These are phyloP conservation scores for Lepas anatifera DNA, from an alignment of 2,888 invertebrate species.

Conservation along the genomic window DNA sequence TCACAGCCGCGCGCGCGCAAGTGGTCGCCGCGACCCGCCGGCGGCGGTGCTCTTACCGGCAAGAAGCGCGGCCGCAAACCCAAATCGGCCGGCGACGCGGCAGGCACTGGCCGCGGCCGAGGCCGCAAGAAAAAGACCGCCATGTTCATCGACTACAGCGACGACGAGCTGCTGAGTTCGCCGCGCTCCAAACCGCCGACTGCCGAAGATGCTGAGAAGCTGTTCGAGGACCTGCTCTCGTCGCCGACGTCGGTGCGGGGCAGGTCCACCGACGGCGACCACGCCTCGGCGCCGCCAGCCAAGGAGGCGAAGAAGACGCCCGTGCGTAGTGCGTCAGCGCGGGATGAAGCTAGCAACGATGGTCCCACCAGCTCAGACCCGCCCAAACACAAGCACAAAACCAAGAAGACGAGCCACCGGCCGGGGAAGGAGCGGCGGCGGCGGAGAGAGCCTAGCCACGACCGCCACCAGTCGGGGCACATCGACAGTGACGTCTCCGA, in stretches of 20 bases:
- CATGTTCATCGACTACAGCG: constrained; percentile 3
- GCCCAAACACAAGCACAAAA: not conserved
- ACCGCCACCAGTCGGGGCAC: not conserved
- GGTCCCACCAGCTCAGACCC: not conserved
- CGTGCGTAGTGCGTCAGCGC: too few species aligned
- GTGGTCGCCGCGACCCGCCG: not conserved
- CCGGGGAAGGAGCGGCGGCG: not conserved
- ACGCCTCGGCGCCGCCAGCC: too few species aligned
- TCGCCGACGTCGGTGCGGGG: too few species aligned
- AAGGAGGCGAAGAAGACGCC: too few species aligned
- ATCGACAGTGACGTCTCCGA: constrained; percentile 7
- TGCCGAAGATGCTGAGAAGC: not conserved
- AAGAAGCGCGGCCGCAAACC: not conserved
- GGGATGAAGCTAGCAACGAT: too few species aligned
- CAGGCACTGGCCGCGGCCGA: not conserved
- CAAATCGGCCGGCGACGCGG: not conserved
- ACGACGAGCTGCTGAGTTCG: not conserved
- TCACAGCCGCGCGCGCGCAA: not conserved
- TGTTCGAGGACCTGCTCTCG: not conserved
- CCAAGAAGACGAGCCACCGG: not conserved
- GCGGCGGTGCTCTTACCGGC: too few species aligned
- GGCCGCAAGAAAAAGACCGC: not conserved
- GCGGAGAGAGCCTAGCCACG: too few species aligned
- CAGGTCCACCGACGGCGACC: too few species aligned
- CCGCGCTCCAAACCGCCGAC: not conserved